phyloP scores from a whole-genome alignment of 2,113 vertebrate species.

The Laticauda laticaudata region DNA sequence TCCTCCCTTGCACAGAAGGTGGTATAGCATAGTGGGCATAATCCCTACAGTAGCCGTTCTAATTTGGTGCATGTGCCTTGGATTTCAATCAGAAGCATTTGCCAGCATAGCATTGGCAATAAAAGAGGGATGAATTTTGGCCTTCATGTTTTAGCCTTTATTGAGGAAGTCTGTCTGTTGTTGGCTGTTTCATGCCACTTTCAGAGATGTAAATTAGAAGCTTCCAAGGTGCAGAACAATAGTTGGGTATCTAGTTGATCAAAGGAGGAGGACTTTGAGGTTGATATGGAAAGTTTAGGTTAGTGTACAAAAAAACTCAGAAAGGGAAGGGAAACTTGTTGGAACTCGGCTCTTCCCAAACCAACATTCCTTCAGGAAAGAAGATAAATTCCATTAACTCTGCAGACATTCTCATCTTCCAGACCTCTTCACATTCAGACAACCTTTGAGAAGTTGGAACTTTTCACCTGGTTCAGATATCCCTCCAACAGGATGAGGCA shows the following conservation, averaged over 20 bases:
- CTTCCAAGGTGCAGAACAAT: neutral
- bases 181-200: no score
- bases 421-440: neutral
- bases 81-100: no score
- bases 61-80: no score
- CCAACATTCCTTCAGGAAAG: neutral
- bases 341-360: neutral
- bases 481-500: neutral
- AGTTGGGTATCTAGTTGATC: neutral
- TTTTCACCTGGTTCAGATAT: neutral
- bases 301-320: neutral
- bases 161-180: no score
- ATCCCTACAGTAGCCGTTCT: no score
- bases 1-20: no score
- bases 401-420: neutral
- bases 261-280: neutral
- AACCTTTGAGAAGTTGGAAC: neutral
- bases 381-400: neutral
- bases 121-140: no score
- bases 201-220: no score
- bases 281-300: neutral
- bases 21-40: no score
- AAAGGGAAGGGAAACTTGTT: neutral
- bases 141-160: no score
- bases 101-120: no score